These are phyloP conservation scores for Apis mellifera DNA, from an alignment of 1,140 invertebrate genomes.

Conservation along the genomic window DNA sequence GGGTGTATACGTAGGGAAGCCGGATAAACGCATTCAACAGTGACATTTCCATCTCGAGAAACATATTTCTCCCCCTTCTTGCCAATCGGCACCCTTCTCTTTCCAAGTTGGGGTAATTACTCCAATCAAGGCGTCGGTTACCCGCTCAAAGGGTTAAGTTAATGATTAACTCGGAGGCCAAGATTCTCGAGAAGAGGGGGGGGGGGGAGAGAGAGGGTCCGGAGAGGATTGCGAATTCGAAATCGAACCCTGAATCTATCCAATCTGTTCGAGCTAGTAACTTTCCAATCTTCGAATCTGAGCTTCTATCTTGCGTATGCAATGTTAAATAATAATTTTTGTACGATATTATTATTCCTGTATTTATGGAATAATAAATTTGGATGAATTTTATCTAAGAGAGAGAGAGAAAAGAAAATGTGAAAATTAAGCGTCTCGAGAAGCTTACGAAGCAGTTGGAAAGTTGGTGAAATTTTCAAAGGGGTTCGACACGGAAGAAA, in stretches of 20 bases:
- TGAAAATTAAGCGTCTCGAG: conserved; percentile 17
- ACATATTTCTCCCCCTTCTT: conserved; percentile 40
- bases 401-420: not conserved
- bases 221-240: too few species aligned
- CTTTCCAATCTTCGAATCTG: too few species aligned
- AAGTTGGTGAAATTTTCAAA: conserved; percentile 63
- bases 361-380: too few species aligned
- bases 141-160: conserved; percentile 66
- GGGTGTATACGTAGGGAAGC: conserved; percentile 67
- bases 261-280: too few species aligned
- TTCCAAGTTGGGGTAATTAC: conserved; percentile 58
- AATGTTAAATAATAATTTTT: too few species aligned
- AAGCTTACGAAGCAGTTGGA: not conserved
- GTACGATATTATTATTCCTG: too few species aligned
- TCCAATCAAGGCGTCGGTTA: conserved; percentile 59
- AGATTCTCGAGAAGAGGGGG: too few species aligned
- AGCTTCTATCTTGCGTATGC: too few species aligned
- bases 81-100: conserved; percentile 26
- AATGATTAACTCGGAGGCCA: conserved; percentile 44
- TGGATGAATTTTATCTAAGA: too few species aligned
- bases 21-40: conserved; percentile 60
- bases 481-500: conserved; percentile 56
- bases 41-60: conserved; percentile 53
- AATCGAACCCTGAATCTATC: too few species aligned
- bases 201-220: too few species aligned